Base-by-base conservation (phyloP, 1,140 invertebrate species). In the Drosophila repletoides region DNA sequence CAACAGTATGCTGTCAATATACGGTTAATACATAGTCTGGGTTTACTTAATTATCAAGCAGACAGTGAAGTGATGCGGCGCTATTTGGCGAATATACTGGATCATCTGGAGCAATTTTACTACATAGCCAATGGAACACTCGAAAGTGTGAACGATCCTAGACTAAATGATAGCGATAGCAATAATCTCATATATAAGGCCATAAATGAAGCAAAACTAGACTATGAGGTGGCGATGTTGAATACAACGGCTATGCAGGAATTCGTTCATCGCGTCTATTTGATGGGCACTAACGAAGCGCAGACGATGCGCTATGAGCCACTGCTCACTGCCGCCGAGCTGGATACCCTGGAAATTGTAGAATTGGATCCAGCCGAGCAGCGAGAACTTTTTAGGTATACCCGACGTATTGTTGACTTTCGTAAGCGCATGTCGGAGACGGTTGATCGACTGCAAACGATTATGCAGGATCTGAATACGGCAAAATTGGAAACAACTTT, bases 201-300 rank as follows among this genome's bases (percentile, higher is more conserved):
- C 0, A 72, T 84, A 3, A 2, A 61, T 1, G 49, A 53, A 14
- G 56, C 72, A 0, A 55, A 65, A 0, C 7, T 59, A 1, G 60
- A 65, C 1, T 86, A 86, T 6, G 56, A 59, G 7, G n/a, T 58
- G 0, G 45, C 84, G 6, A 33, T 89, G 31, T 28, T 74, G 0
- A 89, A 89, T 14, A 87, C 74, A 2, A 88, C 88, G 1, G 76
- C 76, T 5, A 89, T 89, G 80, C 88, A 89, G 53, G 70, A 72
- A 26, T 89, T 89, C 14, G 46, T 81, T 5, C 43, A 79, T 41
- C 79, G 73, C 17, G 71, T 89, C 10, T 86, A 87, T 21, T 28
- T 72, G 1, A 52, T 67, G 19, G 84, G 88, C 40, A 89, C 73
- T 6, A 59, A 61, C 5, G 76, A 86, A 17, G 63, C 67, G 1